Base-by-base conservation (phyloP, 1,140 invertebrate genomes). In the Drosophila kohkoa region DNA sequence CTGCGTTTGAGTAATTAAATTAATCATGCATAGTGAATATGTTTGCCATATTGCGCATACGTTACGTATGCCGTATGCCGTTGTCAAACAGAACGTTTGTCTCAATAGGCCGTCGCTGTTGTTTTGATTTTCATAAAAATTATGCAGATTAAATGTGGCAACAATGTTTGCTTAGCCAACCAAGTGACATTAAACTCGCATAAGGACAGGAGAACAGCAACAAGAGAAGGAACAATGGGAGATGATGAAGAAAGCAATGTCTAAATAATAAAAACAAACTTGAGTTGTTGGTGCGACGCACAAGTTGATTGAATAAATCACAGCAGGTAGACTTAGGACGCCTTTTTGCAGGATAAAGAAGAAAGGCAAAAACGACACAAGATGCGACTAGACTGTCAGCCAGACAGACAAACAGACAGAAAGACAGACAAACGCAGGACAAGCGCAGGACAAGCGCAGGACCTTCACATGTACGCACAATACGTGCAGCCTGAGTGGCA, bases 271-370 rank as follows among this genome's bases (percentile, higher is more conserved):
- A 83, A 88, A 79, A 73, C 58, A 38, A 83, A 63, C 77, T 73
- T 72, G 74, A 74, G 75, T 52, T 76, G 60, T 65, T 68, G 77
- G 71, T 46, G 69, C 62, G 82, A 67, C 67, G 83, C 83, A 71
- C 74, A 88, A 83, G 80, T 89, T 89, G 83, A 89, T 88, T 88
- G 85, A 88, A 88, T 88, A 88, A 88, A 88, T 88, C 83, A 89
- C 85, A 88, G 70, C 77, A 81, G 83, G 83, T 89, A 75, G 79
- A 75, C n/a, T 43, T 48, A 45, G 55, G 51, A 35, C 13, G 51
- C 13, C 10, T 45, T 16, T 30, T 43, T 28, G 41, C n/a, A 57
- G 20, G 6, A 64, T 38, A 38, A 32, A 25, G 32, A 41, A 49
- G 13, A 41, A 49, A 52, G 38, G 49, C 20, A 43, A 25, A 51